Base-by-base conservation (phyloP, 2,113 vertebrate genomes). In the Neolamprologus fasciatus region DNA sequence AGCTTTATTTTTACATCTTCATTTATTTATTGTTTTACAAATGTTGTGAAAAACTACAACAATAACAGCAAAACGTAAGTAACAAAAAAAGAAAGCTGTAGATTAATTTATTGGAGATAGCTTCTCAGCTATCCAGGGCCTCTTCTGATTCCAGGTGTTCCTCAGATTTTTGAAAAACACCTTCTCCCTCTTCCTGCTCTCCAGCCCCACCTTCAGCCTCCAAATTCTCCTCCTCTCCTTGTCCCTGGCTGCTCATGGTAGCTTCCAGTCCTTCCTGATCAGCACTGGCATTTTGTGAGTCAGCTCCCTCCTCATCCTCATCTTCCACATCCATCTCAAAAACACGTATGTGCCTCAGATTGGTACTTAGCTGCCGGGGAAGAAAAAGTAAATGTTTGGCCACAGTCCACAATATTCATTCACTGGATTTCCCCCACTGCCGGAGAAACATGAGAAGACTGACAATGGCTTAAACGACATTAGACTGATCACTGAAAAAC, bases 321-420 rank as follows among this genome's bases (percentile, higher is more conserved):
- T 99, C 99, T 86, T 99, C 98, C 4, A 98, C 98, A 55, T 99
- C 98, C 99, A 99, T 99, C 94, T 99, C 99, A 94, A 99, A 99
- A 26, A 99, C 98, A 37, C 98, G 96, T 54, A 99, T 96, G 0
- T 99, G 98, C 80, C 98, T 97, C 47, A 99, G 96, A 91, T 99
- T 99, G 4, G 97, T 97, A 89, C 98, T 99, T 23, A 99, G 95
- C 99, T 99, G 89, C 1, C 12, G 58, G 87, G 57, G 37, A 58
- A 73, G 54, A 55, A 63, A 63, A 50, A 81, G 21, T 6, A 40
- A 55, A 57, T 21, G 16, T 83, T 85, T 73, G 10, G 31, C 71
- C 47, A 54, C 13, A 83, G 54, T 40, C 47, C n/a, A 79, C 7
- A 23, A 12, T 5, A 80, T 54, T 80, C 28, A 66, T 47, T 66